Conservation (phyloP, 2,113 vertebrate genomes). For the Pycnonotus jocosus region DNA sequence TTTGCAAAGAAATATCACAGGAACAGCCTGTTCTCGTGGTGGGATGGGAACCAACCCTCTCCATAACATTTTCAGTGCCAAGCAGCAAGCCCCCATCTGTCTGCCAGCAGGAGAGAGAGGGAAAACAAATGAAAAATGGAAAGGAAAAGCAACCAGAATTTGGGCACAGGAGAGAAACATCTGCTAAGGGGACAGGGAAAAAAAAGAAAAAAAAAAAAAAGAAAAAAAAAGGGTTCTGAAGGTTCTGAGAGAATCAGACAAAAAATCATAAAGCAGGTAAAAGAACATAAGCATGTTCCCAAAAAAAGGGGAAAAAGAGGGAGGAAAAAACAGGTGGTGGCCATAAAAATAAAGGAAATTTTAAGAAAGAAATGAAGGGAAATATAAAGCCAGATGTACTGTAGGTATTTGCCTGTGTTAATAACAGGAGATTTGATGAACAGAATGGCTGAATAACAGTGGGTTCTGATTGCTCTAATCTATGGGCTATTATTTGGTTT, state of each 20-base stretch:
- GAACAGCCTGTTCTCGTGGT: slow-evolving; percentile 51
- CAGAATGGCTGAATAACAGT: not conserved
- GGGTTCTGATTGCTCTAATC: not conserved
- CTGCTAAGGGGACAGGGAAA: not conserved
- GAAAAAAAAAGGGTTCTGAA: too few species aligned
- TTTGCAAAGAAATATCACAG: slow-evolving; percentile 50
- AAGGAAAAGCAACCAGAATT: not conserved
- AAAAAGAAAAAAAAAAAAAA: not conserved
- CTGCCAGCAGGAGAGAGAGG: slow-evolving; percentile 30
- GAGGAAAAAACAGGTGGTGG: not conserved
- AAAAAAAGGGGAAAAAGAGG: not conserved
- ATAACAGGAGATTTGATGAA: not conserved
- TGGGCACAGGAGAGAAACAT: slow-evolving; percentile 18
- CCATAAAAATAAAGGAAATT: not conserved
- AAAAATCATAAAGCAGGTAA: not conserved
- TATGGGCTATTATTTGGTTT: not conserved
- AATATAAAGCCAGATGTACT: not conserved
- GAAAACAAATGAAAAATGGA: slow-evolving; percentile 48
- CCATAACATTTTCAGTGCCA: slow-evolving; percentile 37
- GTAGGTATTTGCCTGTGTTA: not conserved
- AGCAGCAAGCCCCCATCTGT: slow-evolving; percentile 41
- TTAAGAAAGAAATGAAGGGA: not conserved
- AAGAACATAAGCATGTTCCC: not conserved
- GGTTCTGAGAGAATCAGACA: not conserved
- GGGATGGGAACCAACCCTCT: slow-evolving; percentile 35